Conservation (phyloP, 2,113 vertebrate species). For the Odocoileus virginianus region DNA sequence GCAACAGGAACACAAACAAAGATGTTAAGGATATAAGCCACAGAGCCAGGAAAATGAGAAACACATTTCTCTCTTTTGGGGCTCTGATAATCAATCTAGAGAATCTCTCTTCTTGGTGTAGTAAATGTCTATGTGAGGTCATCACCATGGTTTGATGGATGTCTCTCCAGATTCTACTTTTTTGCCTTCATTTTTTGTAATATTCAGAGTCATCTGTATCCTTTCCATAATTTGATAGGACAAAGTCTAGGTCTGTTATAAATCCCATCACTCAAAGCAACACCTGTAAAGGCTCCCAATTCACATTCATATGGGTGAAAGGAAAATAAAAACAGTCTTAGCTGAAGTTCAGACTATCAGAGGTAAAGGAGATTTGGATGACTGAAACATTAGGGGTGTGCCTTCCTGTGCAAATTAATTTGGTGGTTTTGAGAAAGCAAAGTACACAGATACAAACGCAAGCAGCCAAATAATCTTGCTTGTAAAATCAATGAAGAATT, state of each 20-base stretch:
- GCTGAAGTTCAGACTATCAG: not conserved
- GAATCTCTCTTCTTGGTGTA: not conserved
- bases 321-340: not conserved
- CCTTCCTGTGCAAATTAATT: not conserved
- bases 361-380: not conserved
- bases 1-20: not conserved
- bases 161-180: not conserved
- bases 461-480: not conserved
- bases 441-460: not conserved
- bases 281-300: not conserved
- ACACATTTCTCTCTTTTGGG: not conserved
- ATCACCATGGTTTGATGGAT: not conserved
- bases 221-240: not conserved
- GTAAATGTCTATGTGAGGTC: not conserved
- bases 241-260: not conserved
- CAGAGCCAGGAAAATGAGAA: not conserved
- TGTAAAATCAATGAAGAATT: constrained; percentile 15
- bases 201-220: not conserved
- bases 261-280: not conserved
- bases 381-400: not conserved
- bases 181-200: not conserved
- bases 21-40: not conserved
- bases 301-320: not conserved
- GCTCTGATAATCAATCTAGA: not conserved
- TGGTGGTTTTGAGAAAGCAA: not conserved